Base-by-base conservation (phyloP, 2,888 invertebrate genomes). In the Heteromurus nitidus region DNA sequence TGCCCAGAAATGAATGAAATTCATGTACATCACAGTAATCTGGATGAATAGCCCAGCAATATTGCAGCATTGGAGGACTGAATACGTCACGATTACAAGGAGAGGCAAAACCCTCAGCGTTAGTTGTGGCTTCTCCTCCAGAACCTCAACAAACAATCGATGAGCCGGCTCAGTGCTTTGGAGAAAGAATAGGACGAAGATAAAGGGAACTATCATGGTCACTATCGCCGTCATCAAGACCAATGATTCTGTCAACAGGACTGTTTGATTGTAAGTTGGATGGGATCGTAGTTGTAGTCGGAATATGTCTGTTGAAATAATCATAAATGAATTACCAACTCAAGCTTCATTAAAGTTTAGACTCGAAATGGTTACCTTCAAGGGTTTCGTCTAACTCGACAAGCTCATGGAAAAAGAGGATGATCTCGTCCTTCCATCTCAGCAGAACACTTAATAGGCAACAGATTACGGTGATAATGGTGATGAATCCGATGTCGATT, bases 291-390 rank as follows among this genome's bases (percentile, higher is more conserved):
- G 30, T 36, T 36, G 13, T 9, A 36, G 13, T 13, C 36, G 9
- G 36, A 36, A 9, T 36, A 9, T 36, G 18, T 11, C n/a, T 18
- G 50, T 50, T 50, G 53, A 18, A 50, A 18, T 50, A 50, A 9
- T 50, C 50, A 50, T 11, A 5, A 5, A 13, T n/a, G 9, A 18
- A 50, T n/a, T n/a, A n/a, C n/a, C n/a, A n/a, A n/a, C n/a, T 13
- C 18, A n/a, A n/a, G 18, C 50, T 50, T n/a, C 9, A 42, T 36
- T 36, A 7, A 31, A 64, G 20, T 18, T 18, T 22, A n/a, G n/a
- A n/a, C n/a, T n/a, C n/a, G n/a, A n/a, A n/a, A n/a, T 16, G 28
- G 24, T 44, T 67, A 67, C 67, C 47, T 67, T 67, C 67, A 13
- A 67, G 1, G 0, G 5, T 3, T 2, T n/a, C 44, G n/a, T 67